A percentile compares a stretch with the other conserved stretches of the same genome.
These are phyloP conservation scores for Dexiosoma caninum DNA, from an alignment of 2,888 invertebrate species.

Conservation along the genomic window DNA sequence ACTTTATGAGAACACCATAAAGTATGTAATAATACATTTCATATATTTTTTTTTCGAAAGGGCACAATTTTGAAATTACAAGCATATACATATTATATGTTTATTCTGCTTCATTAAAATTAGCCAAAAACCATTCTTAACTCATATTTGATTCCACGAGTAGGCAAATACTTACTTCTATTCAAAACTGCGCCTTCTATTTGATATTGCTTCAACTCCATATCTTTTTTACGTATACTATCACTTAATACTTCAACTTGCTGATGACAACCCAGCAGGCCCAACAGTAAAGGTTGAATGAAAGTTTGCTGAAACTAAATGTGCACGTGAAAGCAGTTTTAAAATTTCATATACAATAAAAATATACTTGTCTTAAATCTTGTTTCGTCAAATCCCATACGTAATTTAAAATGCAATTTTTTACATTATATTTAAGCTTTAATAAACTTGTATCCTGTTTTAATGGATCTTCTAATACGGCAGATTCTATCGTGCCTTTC, in stretches of 20 bases:
- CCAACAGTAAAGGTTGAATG: constrained; percentile 65
- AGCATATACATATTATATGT: no score
- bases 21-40: no score
- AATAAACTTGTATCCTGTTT: constrained; percentile 52
- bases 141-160: no score
- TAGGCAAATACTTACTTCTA: constrained; percentile 67
- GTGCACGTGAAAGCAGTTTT: neutral
- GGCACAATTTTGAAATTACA: no score
- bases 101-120: no score
- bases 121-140: no score
- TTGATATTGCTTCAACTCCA: constrained; percentile 73
- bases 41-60: no score
- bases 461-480: constrained; percentile 4
- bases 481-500: constrained; percentile 50
- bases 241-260: constrained; percentile 67
- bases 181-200: constrained; percentile 70
- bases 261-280: constrained; percentile 62
- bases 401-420: constrained; percentile 67
- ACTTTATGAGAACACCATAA: no score
- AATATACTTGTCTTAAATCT: constrained; percentile 43
- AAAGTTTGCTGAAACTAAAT: constrained; percentile 68
- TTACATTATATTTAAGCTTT: constrained; percentile 70
- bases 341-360: neutral
- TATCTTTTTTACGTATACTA: constrained; percentile 71
- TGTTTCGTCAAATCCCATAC: constrained; percentile 68